These are phyloP conservation scores for Himantopus leucocephalus DNA, from an alignment of 2,113 vertebrate genomes.

Conservation along the genomic window DNA sequence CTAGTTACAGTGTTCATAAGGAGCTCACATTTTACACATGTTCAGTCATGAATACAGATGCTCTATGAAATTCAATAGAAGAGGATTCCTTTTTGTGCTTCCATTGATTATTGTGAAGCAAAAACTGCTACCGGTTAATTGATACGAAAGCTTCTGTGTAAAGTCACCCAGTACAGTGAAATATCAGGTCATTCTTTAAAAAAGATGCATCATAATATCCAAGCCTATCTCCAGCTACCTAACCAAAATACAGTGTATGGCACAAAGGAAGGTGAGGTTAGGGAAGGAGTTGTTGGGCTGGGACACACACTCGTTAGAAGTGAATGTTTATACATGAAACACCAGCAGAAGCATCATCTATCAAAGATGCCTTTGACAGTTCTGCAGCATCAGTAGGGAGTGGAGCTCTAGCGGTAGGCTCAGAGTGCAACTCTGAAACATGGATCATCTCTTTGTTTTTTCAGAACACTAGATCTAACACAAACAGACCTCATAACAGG, in stretches of 20 bases:
- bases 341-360: background rate
- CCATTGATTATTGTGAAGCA: background rate
- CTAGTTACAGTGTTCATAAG: background rate
- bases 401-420: background rate
- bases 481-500: background rate
- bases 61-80: background rate
- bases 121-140: background rate
- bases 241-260: background rate
- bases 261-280: background rate
- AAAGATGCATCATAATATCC: background rate
- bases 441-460: background rate
- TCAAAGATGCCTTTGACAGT: background rate
- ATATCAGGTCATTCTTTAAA: background rate
- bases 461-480: background rate
- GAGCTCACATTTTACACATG: background rate
- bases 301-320: background rate
- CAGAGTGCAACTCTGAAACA: background rate
- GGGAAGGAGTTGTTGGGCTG: background rate
- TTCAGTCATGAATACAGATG: background rate
- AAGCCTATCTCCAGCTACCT: background rate
- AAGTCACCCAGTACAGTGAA: background rate
- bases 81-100: background rate
- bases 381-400: background rate
- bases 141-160: background rate
- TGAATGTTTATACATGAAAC: background rate